Base-by-base conservation (phyloP, 2,797 vertebrate genomes). In the Cyclopterus lumpus region DNA sequence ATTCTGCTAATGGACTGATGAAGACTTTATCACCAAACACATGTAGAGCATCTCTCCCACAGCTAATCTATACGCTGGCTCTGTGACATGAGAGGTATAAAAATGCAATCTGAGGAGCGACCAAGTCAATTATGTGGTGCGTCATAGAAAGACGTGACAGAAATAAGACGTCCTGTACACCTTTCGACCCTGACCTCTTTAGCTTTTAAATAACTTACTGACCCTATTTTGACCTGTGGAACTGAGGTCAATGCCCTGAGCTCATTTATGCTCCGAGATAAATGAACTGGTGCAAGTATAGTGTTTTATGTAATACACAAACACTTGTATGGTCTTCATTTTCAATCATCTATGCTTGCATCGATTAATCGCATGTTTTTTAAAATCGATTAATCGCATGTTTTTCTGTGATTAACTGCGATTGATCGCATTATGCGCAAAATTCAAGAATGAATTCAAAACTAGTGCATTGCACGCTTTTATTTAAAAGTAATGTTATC, bases 111-210 rank as follows among this genome's bases (percentile, higher is more conserved):
- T 55, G 18, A 57, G 75, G 57, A 80, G 64, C 24, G n/a, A 64
- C 49, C 14, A n/a, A 77, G 76, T 87, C 77, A 73, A 77, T 89
- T 83, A 85, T 64, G 75, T 60, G 58, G 55, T 16, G 63, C 67
- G 62, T 80, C 77, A 86, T 38, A 8, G 51, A 53, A 58, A 10
- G 34, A 80, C n/a, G 38, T 82, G 86, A 88, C 74, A 87, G 83
- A 89, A 90, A 89, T 91, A 90, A 34, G 46, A 80, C 81, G 49
- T 76, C 16, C 28, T 28, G 46, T 75, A 66, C 53, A 68, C 53
- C 53, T 72, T 90, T 84, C 49, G 73, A 92, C 89, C 86, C 71
- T 74, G 78, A 77, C 82, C 80, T 71, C 81, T 77, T 75, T 62
- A 57, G 62, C 30, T 77, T 86, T 67, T 62, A 86, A 85, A 85